Evolutionary conservation across 2,113 vertebrate genomes (phyloP), one percentile per base, ranked within the genome.

Genomic region (Theristicus caerulescens): DNA sequence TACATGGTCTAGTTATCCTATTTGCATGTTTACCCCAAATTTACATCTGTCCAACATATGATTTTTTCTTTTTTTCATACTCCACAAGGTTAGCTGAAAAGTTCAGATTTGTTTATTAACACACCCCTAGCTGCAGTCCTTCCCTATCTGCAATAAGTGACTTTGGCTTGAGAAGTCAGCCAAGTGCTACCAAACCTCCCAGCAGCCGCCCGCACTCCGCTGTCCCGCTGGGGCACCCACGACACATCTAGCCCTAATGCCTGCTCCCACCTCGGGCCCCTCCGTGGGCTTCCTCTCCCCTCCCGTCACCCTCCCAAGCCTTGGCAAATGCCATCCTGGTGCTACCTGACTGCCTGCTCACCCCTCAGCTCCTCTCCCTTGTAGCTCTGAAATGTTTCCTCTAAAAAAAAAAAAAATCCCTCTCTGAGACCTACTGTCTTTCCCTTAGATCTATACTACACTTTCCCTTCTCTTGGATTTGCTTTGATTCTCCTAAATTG

Each of bases 211-310:
- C 3, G 1, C 1, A 4, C 27, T 18, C 24, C 1, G 2, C 29
- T 34, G n/a, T 40, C 47, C 47, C 2, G 2, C 6, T 4, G 4
- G 11, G 36, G 46, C 38, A 38, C 19, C 36, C 24, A 26, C 2
- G 7, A 8, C 29, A 25, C 5, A 0, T 24, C 27, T 16, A 3
- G 49, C 51, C 3, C 2, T 40, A 24, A 16, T 1, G 2, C 13
- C 36, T 72, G 36, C 36, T 44, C 40, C 57, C 32, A 44, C 20
- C 32, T 12, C 18, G 8, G 58, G 61, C 16, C 19, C 27, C 62
- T 69, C 32, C 1, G 1, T 44, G n/a, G 62, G 19, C 66, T 82
- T 51, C 36, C 6, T n/a, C 15, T 76, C 11, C 66, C 38, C 42
- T 65, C n/a, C 57, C 2, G 3, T 2, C 0, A 55, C 36, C 16